Evolutionary conservation across 1,140 invertebrate species (phyloP), one percentile per base, ranked within the genome.

Genomic region (Platyscapa corneri): DNA sequence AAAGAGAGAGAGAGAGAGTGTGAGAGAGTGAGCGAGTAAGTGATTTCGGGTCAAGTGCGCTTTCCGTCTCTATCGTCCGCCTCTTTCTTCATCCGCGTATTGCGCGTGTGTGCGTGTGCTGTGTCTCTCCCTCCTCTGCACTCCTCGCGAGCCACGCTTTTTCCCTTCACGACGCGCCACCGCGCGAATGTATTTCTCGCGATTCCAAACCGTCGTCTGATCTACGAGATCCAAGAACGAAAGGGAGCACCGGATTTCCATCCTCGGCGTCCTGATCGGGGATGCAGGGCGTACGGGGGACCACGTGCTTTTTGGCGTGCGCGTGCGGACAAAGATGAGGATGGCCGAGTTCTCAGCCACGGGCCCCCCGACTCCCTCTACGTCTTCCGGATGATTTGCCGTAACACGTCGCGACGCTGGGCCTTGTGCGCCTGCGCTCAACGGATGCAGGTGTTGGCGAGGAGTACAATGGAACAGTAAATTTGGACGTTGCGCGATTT

Each of bases 1-100:
- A n/a, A n/a, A n/a, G n/a, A n/a, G n/a, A n/a, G n/a, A n/a, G n/a
- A n/a, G n/a, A n/a, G n/a, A n/a, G n/a, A n/a, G n/a, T n/a, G n/a
- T n/a, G n/a, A n/a, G n/a, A n/a, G n/a, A n/a, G n/a, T n/a, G n/a
- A n/a, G n/a, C n/a, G n/a, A n/a, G n/a, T n/a, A n/a, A n/a, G 82
- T 85, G 85, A 87, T 88, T 87, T 86, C 74, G 82, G 83, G 84
- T 67, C 82, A 83, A 85, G 80, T 85, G 75, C 74, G 56, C 74
- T 49, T 75, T 75, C 74, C n/a, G 42, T 30, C 65, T 81, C 77
- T 77, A 74, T 82, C 85, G 85, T 86, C 85, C 86, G 88, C 37
- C 70, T 23, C 39, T n/a, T n/a, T 37, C 23, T 14, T 72, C 32
- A 16, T 72, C 34, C 18, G 39, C 12, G 16, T 39, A 2, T 14